phyloP scores from a whole-genome alignment of 2,113 vertebrate genomes.

The Aepyceros melampus region DNA sequence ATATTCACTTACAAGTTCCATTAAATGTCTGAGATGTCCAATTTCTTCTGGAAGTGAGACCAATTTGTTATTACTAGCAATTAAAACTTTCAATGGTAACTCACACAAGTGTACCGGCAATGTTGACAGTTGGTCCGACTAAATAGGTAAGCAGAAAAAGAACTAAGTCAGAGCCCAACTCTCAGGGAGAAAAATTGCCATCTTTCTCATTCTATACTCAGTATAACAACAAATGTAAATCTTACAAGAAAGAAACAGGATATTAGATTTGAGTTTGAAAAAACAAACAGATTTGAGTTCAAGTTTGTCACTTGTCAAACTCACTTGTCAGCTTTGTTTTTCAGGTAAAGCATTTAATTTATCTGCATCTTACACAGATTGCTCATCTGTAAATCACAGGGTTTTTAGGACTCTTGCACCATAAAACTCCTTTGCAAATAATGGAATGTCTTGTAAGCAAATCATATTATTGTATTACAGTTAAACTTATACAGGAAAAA shows the following conservation, averaged over 20 bases:
- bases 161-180: slow-evolving; percentile 50
- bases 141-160: slow-evolving; percentile 55
- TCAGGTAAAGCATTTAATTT: neutral
- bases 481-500: slow-evolving; percentile 1
- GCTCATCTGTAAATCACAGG: neutral
- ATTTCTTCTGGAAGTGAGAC: slow-evolving; percentile 95
- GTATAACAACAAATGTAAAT: slow-evolving; percentile 29
- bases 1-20: slow-evolving; percentile 90
- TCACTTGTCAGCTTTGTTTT: neutral
- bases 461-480: neutral
- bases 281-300: neutral
- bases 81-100: slow-evolving; percentile 95
- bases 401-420: neutral
- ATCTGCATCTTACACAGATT: neutral
- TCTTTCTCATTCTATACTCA: slow-evolving; percentile 15
- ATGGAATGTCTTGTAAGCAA: neutral
- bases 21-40: slow-evolving; percentile 91
- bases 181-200: neutral
- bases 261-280: neutral
- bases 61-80: slow-evolving; percentile 97
- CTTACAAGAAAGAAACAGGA: neutral
- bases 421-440: neutral
- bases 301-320: neutral
- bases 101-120: slow-evolving; percentile 91
- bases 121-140: slow-evolving; percentile 95